These are phyloP conservation scores for Panorpa germanica DNA, from an alignment of 2,888 invertebrate species.

Conservation along the genomic window DNA sequence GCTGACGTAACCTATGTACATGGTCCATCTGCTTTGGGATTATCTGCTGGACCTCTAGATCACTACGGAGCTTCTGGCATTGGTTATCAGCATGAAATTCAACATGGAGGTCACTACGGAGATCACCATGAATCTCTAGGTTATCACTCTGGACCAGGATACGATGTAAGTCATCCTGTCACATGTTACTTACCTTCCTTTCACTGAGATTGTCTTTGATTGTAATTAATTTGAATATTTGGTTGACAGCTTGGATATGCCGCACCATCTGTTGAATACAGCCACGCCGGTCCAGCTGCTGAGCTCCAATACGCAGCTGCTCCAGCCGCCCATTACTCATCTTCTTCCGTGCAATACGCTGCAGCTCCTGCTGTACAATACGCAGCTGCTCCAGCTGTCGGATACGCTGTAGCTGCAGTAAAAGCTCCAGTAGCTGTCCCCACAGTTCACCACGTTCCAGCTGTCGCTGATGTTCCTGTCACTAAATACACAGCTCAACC, in stretches of 20 bases:
- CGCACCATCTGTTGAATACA: no score
- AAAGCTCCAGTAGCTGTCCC: slow-evolving; percentile 14
- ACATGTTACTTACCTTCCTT: no score
- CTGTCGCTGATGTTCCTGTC: slow-evolving; percentile 27
- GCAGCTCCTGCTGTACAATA: slow-evolving; percentile 11
- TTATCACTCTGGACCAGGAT: no score
- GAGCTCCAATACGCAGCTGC: slow-evolving; percentile 4
- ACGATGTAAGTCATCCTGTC: no score
- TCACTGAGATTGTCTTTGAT: no score
- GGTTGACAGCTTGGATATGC: no score
- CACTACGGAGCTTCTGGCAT: no score
- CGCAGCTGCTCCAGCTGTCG: slow-evolving; percentile 13
- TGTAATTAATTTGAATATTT: no score
- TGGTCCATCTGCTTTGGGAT: slow-evolving; percentile 19
- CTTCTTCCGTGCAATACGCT: neutral
- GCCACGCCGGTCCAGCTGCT: slow-evolving; percentile 6
- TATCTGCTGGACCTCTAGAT: slow-evolving; percentile 16
- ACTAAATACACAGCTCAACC: slow-evolving; percentile 27
- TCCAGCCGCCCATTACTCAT: neutral
- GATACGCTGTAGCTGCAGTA: slow-evolving; percentile 9
- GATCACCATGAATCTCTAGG: no score
- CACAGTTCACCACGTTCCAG: slow-evolving; percentile 23
- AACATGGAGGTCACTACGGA: no score
- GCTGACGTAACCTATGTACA: slow-evolving; percentile 31
- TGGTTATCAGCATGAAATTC: no score